A percentile compares a stretch with the other conserved stretches of the same genome.
Conservation (phyloP, 92 coral and sea anemone species). For the Ricordea florida region DNA sequence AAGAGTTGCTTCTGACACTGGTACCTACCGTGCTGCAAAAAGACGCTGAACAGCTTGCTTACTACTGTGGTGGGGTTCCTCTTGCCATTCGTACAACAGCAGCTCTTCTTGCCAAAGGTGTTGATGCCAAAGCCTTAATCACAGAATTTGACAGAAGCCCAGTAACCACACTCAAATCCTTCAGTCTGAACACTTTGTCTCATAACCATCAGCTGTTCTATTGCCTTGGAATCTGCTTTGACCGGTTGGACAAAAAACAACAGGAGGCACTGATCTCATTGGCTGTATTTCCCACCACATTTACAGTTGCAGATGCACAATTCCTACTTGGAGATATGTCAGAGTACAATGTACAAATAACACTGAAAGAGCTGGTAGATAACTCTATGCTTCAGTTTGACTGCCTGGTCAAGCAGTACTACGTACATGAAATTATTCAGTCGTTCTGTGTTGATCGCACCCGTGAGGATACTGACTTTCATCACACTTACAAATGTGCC, state of each 20-base stretch:
- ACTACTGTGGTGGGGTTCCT: conserved; percentile 93
- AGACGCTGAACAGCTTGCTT: conserved; percentile 80
- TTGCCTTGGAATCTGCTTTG: conserved; percentile 87
- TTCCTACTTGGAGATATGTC: conserved; percentile 74
- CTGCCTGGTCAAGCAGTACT: conserved; percentile 62
- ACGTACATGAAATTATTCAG: conserved; percentile 88
- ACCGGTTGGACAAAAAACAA: conserved; percentile 68
- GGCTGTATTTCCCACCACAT: conserved; percentile 87
- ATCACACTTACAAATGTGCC: conserved; percentile 50
- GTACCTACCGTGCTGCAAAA: conserved; percentile 54
- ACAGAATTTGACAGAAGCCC: conserved; percentile 89
- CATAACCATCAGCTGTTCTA: conserved; percentile 85
- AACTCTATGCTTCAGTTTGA: conserved; percentile 90
- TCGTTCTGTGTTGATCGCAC: conserved; percentile 80
- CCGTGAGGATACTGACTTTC: conserved; percentile 39
- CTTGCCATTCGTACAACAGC: conserved; percentile 91
- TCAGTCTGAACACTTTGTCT: conserved; percentile 75
- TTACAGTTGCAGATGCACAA: conserved; percentile 75
- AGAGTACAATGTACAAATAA: conserved; percentile 69
- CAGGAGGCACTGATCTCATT: conserved; percentile 80
- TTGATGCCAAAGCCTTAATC: conserved; percentile 83
- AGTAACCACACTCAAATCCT: conserved; percentile 73
- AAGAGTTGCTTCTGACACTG: conserved; percentile 56
- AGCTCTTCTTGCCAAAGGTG: conserved; percentile 80
- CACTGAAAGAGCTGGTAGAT: conserved; percentile 80